A percentile compares a stretch with the other conserved stretches of the same genome.
Evolutionary conservation across 2,797 vertebrate species (phyloP).

Genomic region (Balearica regulorum): DNA sequence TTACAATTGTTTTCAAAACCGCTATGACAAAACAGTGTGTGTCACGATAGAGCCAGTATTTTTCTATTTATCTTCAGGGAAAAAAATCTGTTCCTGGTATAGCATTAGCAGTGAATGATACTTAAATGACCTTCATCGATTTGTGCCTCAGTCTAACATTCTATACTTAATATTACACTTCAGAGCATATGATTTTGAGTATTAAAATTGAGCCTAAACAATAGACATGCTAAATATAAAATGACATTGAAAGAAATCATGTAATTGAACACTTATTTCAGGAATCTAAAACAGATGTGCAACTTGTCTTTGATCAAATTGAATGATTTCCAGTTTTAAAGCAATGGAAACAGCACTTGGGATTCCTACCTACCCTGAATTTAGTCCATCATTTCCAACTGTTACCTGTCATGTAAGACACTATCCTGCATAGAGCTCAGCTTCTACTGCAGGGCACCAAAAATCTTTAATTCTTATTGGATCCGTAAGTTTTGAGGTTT

Average conservation of each 20-base stretch:
- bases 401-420: not conserved
- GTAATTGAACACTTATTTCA: not conserved
- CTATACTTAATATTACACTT: not conserved
- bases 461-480: not conserved
- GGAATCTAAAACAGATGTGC: not conserved
- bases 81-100: not conserved
- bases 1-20: not conserved
- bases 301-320: not conserved
- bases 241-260: not conserved
- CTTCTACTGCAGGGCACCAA: not conserved
- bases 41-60: not conserved
- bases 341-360: not conserved
- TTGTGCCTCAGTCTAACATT: not conserved
- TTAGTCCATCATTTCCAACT: not conserved
- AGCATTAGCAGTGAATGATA: not conserved
- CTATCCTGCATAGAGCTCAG: not conserved
- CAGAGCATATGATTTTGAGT: not conserved
- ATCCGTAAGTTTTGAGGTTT: not conserved
- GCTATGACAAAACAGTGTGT: not conserved
- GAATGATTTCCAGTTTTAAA: not conserved
- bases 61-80: not conserved
- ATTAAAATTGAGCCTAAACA: not conserved
- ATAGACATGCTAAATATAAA: not conserved
- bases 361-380: not conserved
- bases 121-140: not conserved